phyloP scores from a whole-genome alignment of 2,113 vertebrate species.

The Rhagologus leucostigma region DNA sequence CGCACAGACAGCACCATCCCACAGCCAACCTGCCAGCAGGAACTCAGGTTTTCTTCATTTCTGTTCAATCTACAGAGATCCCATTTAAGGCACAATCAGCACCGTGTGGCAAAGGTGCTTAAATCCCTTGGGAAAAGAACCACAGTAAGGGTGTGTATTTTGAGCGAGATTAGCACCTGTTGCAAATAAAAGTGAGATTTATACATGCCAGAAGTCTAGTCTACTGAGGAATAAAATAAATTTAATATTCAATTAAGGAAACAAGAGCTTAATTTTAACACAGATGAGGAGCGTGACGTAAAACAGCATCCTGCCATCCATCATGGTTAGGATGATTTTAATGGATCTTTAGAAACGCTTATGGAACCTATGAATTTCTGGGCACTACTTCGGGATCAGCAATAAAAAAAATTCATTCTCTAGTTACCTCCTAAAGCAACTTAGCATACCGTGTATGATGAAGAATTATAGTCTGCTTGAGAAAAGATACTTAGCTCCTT shows the following conservation, averaged over 20 bases:
- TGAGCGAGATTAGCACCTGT: background rate
- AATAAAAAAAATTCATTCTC: constrained; percentile 43
- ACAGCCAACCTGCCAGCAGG: background rate
- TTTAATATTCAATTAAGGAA: constrained; percentile 23
- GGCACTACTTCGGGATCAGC: background rate
- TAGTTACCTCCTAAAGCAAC: constrained; percentile 41
- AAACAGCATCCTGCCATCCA: constrained; percentile 5
- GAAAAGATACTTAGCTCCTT: constrained; percentile 30
- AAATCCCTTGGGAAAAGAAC: background rate
- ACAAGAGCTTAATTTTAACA: constrained; percentile 18
- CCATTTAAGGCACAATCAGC: background rate
- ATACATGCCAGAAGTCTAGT: background rate
- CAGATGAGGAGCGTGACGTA: background rate
- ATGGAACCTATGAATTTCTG: constrained; percentile 35
- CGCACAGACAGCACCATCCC: background rate
- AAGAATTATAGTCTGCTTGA: constrained; percentile 45
- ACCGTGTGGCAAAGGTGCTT: background rate
- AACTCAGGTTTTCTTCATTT: background rate
- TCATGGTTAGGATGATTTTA: constrained; percentile 18
- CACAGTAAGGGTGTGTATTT: background rate
- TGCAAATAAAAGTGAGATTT: background rate
- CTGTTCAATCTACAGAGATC: background rate
- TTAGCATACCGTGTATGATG: background rate
- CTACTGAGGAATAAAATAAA: background rate
- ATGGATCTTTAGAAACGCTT: constrained; percentile 29